Conservation (phyloP, 2,113 vertebrate species). For the Willisornis vidua region DNA sequence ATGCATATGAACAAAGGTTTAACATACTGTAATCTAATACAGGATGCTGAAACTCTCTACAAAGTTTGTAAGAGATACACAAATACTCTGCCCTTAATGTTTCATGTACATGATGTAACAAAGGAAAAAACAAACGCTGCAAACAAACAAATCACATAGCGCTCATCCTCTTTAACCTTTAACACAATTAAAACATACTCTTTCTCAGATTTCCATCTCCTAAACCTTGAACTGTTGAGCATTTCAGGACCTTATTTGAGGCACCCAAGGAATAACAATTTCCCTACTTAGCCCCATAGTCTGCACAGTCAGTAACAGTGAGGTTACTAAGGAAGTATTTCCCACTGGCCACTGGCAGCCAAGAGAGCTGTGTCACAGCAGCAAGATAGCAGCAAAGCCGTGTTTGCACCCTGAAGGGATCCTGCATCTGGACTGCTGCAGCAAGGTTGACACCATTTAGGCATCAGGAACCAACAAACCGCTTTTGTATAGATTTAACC, state of each 20-base stretch:
- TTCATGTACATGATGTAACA: not conserved
- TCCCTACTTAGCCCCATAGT: not conserved
- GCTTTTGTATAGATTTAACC: not conserved
- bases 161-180: not conserved
- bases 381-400: not conserved
- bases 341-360: not conserved
- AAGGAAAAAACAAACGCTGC: not conserved
- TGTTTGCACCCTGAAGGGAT: not conserved
- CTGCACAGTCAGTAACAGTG: not conserved
- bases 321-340: fast-evolving
- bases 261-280: not conserved
- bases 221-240: not conserved
- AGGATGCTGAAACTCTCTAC: not conserved
- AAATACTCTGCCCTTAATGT: not conserved
- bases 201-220: not conserved
- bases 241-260: not conserved
- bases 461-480: not conserved
- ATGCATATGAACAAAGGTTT: not conserved
- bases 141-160: not conserved
- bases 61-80: not conserved
- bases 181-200: not conserved
- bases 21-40: not conserved
- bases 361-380: not conserved
- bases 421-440: not conserved
- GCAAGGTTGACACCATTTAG: not conserved